These are phyloP conservation scores for Hydriomena furcata DNA, from an alignment of 2,888 invertebrate species.

Conservation along the genomic window DNA sequence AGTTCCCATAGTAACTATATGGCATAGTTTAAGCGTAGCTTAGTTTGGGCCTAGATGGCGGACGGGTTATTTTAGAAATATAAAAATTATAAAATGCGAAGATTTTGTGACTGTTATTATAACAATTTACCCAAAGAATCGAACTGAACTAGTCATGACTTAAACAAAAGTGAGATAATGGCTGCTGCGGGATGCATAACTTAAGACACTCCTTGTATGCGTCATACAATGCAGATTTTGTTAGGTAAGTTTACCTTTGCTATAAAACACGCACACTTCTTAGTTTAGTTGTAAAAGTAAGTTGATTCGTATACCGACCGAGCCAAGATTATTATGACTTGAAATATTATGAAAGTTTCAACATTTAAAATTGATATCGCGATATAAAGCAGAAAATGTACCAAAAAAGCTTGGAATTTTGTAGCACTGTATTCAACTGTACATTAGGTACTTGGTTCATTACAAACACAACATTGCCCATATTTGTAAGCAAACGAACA, in stretches of 20 bases:
- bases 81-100: too few relatives aligned
- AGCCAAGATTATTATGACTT: background rate
- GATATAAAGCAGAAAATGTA: background rate
- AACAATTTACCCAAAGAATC: slow-evolving; percentile 17
- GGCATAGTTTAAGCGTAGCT: too few relatives aligned
- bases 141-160: slow-evolving; percentile 18
- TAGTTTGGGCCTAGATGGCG: too few relatives aligned
- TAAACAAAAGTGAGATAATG: slow-evolving; percentile 19
- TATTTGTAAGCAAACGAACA: slow-evolving; percentile 39
- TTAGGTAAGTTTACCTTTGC: too few relatives aligned
- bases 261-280: too few relatives aligned
- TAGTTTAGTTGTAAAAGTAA: too few relatives aligned
- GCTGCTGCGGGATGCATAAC: slow-evolving; percentile 8
- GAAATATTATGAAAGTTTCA: background rate
- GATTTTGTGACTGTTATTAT: too few relatives aligned
- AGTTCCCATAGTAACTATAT: too few relatives aligned
- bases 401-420: too few relatives aligned
- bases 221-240: too few relatives aligned
- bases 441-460: slow-evolving; percentile 10
- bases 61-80: too few relatives aligned
- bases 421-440: background rate
- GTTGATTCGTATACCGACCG: too few relatives aligned
- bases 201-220: slow-evolving; percentile 2
- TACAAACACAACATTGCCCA: slow-evolving; percentile 40
- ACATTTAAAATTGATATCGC: background rate